These are phyloP conservation scores for Anorthoa munda DNA, from an alignment of 2,888 invertebrate genomes.

Conservation along the genomic window DNA sequence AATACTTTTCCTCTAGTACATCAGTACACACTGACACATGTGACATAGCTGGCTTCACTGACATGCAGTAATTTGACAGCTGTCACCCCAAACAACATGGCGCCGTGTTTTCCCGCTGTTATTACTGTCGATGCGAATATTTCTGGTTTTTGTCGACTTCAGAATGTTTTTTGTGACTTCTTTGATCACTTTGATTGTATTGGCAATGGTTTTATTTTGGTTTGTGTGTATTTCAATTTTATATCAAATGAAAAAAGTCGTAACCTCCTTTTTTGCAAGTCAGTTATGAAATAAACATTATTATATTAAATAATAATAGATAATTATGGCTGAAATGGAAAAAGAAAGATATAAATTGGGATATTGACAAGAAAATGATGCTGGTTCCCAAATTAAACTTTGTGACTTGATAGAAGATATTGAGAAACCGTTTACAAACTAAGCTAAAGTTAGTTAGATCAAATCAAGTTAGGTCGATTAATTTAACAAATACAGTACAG, in stretches of 20 bases:
- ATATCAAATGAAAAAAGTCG: too few relatives aligned
- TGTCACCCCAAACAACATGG: conserved; percentile 54
- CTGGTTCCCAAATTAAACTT: not conserved
- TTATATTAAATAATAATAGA: too few relatives aligned
- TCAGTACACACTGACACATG: conserved; percentile 20
- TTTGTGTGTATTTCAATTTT: not conserved
- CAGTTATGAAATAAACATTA: too few relatives aligned
- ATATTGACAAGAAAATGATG: too few relatives aligned
- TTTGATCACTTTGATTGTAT: not conserved
- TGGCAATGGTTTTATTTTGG: not conserved
- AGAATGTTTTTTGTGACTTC: conserved; percentile 16
- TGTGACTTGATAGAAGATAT: not conserved
- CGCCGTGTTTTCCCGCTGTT: conserved; percentile 26
- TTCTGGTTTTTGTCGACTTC: not conserved
- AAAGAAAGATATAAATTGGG: too few relatives aligned
- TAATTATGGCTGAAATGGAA: too few relatives aligned
- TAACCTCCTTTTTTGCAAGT: too few relatives aligned
- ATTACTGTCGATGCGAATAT: conserved; percentile 38
- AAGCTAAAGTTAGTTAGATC: not conserved
- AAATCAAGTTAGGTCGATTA: conserved; percentile 12
- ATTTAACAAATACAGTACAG: conserved; percentile 8
- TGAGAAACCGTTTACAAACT: not conserved
- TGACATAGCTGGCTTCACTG: conserved; percentile 28
- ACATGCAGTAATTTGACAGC: conserved; percentile 61
- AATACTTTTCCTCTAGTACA: not conserved